Percentiles rank a stretch among this genome's conserved stretches.
Evolutionary conservation across 2,888 invertebrate genomes (phyloP).

Genomic region (Thysanoteuthis rhombus): DNA sequence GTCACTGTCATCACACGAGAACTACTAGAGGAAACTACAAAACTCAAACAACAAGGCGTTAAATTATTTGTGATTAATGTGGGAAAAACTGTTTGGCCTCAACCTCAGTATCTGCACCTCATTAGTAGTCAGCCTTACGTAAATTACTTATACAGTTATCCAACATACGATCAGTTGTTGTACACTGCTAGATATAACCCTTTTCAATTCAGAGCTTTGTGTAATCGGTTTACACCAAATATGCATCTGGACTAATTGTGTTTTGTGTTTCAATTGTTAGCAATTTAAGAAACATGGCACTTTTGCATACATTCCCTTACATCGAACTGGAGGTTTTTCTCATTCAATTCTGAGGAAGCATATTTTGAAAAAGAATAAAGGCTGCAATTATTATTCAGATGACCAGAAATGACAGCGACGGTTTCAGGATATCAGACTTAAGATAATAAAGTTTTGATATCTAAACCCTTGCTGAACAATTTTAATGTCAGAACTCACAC

Average conservation of each 20-base stretch:
- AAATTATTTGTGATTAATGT: background rate
- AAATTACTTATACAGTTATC: background rate
- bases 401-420: too few relatives aligned
- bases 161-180: background rate
- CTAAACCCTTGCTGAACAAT: too few relatives aligned
- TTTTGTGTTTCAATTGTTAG: background rate
- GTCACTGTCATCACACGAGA: background rate
- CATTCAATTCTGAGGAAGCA: too few relatives aligned
- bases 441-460: too few relatives aligned
- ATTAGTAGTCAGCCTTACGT: background rate
- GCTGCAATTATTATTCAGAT: too few relatives aligned
- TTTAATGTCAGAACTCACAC: too few relatives aligned
- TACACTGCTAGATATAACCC: background rate
- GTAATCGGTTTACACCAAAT: background rate
- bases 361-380: too few relatives aligned
- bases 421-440: too few relatives aligned
- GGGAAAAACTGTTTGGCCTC: background rate
- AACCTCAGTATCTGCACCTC: background rate
- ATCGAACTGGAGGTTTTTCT: too few relatives aligned
- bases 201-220: background rate
- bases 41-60: background rate
- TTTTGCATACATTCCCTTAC: too few relatives aligned
- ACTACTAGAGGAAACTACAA: background rate
- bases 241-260: background rate
- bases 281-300: too few relatives aligned